Conservation (phyloP, 2,797 vertebrate genomes). For the Furcifer pardalis region DNA sequence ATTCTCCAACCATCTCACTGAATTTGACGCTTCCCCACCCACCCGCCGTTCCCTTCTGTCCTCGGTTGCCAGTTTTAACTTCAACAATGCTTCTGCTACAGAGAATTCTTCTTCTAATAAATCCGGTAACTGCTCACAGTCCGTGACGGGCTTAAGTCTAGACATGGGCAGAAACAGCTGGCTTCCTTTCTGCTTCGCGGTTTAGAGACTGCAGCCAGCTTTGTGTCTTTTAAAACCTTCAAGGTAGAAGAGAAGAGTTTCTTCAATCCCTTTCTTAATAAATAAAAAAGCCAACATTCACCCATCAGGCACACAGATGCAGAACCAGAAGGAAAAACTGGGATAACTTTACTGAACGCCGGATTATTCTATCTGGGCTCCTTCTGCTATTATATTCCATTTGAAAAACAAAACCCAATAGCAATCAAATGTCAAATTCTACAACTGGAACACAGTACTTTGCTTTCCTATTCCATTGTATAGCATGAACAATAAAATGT, state of each 20-base stretch:
- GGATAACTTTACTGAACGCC: not conserved
- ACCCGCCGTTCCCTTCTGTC: not conserved
- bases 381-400: not conserved
- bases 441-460: not conserved
- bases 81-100: not conserved
- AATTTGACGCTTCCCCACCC: not conserved
- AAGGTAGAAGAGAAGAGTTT: not conserved
- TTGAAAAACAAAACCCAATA: too few relatives aligned
- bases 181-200: constrained; percentile 4
- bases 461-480: not conserved
- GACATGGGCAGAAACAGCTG: not conserved
- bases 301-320: not conserved
- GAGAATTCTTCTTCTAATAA: not conserved
- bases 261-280: not conserved
- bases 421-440: too few relatives aligned
- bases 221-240: not conserved
- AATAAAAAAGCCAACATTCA: not conserved
- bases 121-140: not conserved
- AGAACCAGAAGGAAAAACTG: too few relatives aligned
- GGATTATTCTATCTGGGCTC: not conserved
- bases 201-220: not conserved
- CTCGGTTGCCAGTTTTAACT: not conserved
- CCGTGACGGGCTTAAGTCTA: constrained; percentile 13
- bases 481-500: not conserved
- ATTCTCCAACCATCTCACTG: not conserved